A percentile compares a stretch with the other conserved stretches of the same genome.
Evolutionary conservation across 2,113 vertebrate genomes (phyloP).

Genomic region (Octodon degus): DNA sequence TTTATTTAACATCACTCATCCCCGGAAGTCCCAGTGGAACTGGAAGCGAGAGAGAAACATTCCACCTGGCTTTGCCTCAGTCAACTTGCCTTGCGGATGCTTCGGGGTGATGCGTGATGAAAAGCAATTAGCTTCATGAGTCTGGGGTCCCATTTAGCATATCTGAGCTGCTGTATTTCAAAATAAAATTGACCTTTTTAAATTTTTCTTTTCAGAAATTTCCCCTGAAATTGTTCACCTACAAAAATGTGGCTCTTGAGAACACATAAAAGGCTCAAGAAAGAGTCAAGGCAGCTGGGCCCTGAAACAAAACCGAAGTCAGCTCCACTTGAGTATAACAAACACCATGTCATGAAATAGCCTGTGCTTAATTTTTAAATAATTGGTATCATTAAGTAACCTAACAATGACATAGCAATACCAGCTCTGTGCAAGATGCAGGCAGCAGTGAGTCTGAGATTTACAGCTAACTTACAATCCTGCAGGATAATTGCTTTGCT

Average conservation of each 20-base stretch:
- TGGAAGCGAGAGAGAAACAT: conserved; percentile 74
- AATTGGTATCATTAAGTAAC: conserved; percentile 86
- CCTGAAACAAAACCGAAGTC: conserved; percentile 76
- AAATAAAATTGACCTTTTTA: conserved; percentile 89
- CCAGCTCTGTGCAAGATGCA: conserved; percentile 73
- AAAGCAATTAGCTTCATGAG: conserved; percentile 87
- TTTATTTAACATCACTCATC: conserved; percentile 77
- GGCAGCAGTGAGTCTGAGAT: conserved; percentile 75
- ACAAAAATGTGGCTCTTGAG: conserved; percentile 80
- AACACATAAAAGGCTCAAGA: conserved; percentile 79
- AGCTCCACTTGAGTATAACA: conserved; percentile 80
- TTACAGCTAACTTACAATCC: conserved; percentile 69
- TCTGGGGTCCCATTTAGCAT: conserved; percentile 86
- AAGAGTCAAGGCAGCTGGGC: conserved; percentile 71
- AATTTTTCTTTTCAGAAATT: conserved; percentile 87
- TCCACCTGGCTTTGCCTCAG: conserved; percentile 72
- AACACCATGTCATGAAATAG: conserved; percentile 76
- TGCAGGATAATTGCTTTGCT: conserved; percentile 83
- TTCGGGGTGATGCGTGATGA: conserved; percentile 81
- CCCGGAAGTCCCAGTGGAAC: conserved; percentile 79
- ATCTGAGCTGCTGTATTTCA: conserved; percentile 84
- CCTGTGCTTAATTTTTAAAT: conserved; percentile 87
- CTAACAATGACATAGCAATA: conserved; percentile 84
- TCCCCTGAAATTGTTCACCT: conserved; percentile 81
- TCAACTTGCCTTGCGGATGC: conserved; percentile 75